A percentile compares a stretch with the other conserved stretches of the same genome.
Evolutionary conservation across 2,797 vertebrate genomes (phyloP).

Genomic region (Propithecus deckenii): DNA sequence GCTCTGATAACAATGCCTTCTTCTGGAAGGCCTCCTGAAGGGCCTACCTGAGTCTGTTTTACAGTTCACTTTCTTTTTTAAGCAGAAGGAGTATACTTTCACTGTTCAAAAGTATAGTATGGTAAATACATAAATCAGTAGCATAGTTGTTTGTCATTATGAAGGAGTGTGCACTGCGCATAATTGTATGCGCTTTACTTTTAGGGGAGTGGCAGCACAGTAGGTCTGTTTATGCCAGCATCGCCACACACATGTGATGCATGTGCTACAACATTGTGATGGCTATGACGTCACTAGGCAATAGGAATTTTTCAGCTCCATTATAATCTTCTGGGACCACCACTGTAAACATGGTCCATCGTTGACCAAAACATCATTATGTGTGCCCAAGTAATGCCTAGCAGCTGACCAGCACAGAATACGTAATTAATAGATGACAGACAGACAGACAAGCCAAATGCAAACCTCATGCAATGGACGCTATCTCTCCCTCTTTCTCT

Average conservation of each 20-base stretch:
- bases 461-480: neutral
- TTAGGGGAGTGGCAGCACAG: neutral
- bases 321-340: neutral
- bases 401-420: neutral
- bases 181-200: neutral
- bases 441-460: neutral
- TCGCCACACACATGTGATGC: neutral
- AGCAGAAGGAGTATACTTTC: neutral
- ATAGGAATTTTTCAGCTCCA: neutral
- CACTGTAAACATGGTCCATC: neutral
- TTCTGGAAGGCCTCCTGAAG: neutral
- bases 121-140: neutral
- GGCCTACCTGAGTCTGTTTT: neutral
- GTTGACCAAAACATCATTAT: neutral
- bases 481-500: neutral
- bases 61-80: neutral
- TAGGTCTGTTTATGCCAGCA: neutral
- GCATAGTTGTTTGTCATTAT: neutral
- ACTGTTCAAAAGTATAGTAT: too few relatives aligned
- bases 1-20: neutral
- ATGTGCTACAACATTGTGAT: neutral
- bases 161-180: neutral
- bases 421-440: neutral
- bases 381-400: neutral
- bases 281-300: neutral